These are phyloP conservation scores for Athrips mouffetella DNA, from an alignment of 2,888 invertebrate genomes.

Conservation along the genomic window DNA sequence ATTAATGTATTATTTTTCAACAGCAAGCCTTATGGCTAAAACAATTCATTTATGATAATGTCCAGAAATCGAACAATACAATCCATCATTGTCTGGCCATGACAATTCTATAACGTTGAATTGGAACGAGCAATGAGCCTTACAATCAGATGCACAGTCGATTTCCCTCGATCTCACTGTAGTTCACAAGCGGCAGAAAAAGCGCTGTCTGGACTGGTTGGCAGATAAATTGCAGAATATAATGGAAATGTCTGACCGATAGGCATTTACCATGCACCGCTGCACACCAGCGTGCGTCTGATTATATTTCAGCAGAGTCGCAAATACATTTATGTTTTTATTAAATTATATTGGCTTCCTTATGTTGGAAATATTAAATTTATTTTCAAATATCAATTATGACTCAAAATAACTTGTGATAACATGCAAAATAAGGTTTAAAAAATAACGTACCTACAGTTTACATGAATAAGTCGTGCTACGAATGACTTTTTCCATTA, in stretches of 20 bases:
- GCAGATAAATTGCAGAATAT: conserved; percentile 56
- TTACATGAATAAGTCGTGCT: too few species aligned
- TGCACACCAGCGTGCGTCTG: not conserved
- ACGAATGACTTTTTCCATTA: too few species aligned
- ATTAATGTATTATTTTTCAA: too few species aligned
- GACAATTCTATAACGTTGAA: conserved; percentile 6
- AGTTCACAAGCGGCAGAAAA: conserved; percentile 55
- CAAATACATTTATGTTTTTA: too few species aligned
- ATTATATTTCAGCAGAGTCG: not conserved
- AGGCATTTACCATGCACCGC: conserved; percentile 6
- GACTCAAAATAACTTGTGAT: too few species aligned
- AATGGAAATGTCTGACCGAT: conserved; percentile 44
- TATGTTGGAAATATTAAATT: too few species aligned
- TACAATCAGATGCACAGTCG: conserved; percentile 30
- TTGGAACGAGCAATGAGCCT: conserved; percentile 18
- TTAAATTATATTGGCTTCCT: too few species aligned
- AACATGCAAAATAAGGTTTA: too few species aligned
- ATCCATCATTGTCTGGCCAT: conserved; percentile 1
- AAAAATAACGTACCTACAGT: not conserved
- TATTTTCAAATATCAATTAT: too few species aligned
- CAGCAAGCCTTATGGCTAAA: too few species aligned
- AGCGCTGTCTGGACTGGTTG: conserved; percentile 31
- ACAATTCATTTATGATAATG: too few species aligned
- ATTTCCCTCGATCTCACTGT: conserved; percentile 46
- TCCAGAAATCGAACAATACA: too few species aligned